Evolutionary conservation across 1,140 invertebrate genomes (phyloP), one percentile per base, ranked within the genome.

Genomic region (Danaus melanippus): DNA sequence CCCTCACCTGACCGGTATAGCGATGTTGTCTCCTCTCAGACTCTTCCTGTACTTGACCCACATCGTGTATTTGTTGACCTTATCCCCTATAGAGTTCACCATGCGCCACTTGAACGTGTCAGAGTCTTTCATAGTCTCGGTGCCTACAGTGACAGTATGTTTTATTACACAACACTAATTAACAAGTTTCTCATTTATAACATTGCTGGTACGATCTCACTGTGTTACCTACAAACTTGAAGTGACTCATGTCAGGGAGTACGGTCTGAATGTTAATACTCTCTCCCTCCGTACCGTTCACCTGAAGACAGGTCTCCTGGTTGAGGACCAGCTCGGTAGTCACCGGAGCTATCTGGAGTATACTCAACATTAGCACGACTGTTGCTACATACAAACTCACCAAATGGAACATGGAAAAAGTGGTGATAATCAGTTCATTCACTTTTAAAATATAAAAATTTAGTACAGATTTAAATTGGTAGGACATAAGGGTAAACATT

Each of bases 41-140:
- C 85, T 88, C 67, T 89, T 92, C 86, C 90, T 91, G 58, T 91
- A 93, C 53, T 91, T 90, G 58, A 96, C 89, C 93, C 93, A 96
- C 79, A 96, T 89, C 0, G 92, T 94, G 74, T 98, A 98, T 56
- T 93, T 95, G 79, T 95, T 98, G 2, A 90, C 88, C 87, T 97
- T 97, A 44, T 94, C 90, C 0, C 92, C 94, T 47, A 92, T 86
- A 1, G 82, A 89, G 53, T 91, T 84, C 21, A 90, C 89, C 55
- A 92, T 85, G 17, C 90, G 87, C 92, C 95, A 98, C 83, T 94
- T 93, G 62, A 96, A 91, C 63, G 91, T 90, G 8, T 87, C 78
- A 8, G 88, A 79, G 43, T 92, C 92, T 64, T 91, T 78, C 58
- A 93, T 88, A 5, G 89, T 88, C 66, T 93, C 92, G 40, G 90